Evolutionary conservation across 92 coral and sea anemone genomes (phyloP), one percentile per base, ranked within the genome.

Genomic region (Isaurus tuberculatus): DNA sequence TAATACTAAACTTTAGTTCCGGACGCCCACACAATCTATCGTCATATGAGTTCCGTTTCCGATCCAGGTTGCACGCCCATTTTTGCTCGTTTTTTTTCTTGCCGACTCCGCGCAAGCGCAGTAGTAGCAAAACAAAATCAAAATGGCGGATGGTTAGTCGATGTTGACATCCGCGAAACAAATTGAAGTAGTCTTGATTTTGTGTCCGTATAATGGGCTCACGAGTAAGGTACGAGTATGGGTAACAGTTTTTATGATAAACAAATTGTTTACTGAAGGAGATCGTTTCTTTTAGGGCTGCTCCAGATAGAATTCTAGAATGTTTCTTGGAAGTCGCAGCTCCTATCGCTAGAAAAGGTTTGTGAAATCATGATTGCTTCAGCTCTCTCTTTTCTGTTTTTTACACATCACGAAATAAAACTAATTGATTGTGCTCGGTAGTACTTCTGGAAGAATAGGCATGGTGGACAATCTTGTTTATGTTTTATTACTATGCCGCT

Each of bases 301-400:
- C 88, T 70, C 98, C 99, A 15, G 98, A 92, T 28, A 92, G 73
- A 85, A 83, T 97, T 61, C 84, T 94, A 46, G 99, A 97, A 66
- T 94, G 99, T 48, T 89, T 95, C 82, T 75, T 97, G 85, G 99
- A 97, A 85, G 98, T 97, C 57, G 84, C 95, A 87, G 95, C 98
- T 36, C 96, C 96, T 11, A 57, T 80, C 0, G 61, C 49, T 6
- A 86, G 83, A 48, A 49, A 73, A 70, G 86, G 89, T 83, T 75
- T 44, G 69, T 70, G 58, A 46, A 75, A 71, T 40, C 9, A 34
- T 58, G 67, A 83, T 69, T 40, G 77, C 64, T 55, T 51, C 27
- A 51, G 68, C 81, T 8, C 29, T 29, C 53, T 13, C n/a, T 11
- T 27, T 34, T 63, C 1, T 8, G 33, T 1, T 63, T 63, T 57